phyloP scores from a whole-genome alignment of 2,888 invertebrate genomes.

The Pasiphila rectangulata region DNA sequence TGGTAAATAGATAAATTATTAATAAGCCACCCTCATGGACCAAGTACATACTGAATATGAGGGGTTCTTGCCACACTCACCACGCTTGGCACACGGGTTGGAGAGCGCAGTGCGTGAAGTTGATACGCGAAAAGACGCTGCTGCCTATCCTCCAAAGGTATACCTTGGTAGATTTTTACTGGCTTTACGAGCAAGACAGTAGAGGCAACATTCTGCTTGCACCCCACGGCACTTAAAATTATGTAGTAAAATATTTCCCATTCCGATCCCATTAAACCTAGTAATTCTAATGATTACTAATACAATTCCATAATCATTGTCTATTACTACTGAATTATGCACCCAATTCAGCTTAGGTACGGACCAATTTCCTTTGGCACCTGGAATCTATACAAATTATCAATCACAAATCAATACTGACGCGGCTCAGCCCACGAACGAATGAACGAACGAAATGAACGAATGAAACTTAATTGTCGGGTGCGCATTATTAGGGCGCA shows the following conservation, averaged over 20 bases:
- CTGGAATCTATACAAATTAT: slow-evolving; percentile 52
- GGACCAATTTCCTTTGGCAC: not conserved
- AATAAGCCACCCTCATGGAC: too few relatives aligned
- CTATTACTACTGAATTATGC: not conserved
- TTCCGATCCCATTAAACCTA: slow-evolving; percentile 7
- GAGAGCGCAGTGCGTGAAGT: too few relatives aligned
- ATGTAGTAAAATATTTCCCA: not conserved
- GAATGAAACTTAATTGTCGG: slow-evolving; percentile 67
- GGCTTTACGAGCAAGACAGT: too few relatives aligned
- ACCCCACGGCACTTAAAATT: not conserved
- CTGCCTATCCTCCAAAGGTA: too few relatives aligned
- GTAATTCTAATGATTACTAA: slow-evolving; percentile 14
- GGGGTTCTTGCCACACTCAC: too few relatives aligned
- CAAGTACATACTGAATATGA: too few relatives aligned
- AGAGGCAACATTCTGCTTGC: too few relatives aligned
- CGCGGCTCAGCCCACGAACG: slow-evolving; percentile 56
- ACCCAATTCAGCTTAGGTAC: not conserved
- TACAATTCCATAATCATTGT: slow-evolving; percentile 18
- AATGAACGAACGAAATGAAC: slow-evolving; percentile 38
- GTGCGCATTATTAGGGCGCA: slow-evolving; percentile 27
- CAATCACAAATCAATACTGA: slow-evolving; percentile 76
- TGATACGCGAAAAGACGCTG: too few relatives aligned
- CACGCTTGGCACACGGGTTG: too few relatives aligned
- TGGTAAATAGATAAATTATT: too few relatives aligned
- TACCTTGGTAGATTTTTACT: too few relatives aligned